Evolutionary conservation across 2,888 invertebrate genomes (phyloP).

Genomic region (Germaria angustata): DNA sequence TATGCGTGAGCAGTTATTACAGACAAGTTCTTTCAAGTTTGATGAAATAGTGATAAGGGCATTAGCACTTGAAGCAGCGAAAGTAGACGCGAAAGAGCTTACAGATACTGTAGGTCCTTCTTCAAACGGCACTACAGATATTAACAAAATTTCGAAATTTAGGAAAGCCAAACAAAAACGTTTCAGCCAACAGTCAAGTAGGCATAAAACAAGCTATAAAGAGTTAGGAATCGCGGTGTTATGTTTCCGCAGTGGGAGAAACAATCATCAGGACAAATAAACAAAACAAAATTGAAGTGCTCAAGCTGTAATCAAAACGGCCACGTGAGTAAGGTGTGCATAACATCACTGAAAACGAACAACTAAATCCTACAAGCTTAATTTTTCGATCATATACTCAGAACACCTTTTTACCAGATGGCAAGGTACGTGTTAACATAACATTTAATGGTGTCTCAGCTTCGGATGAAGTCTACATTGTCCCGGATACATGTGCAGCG

Average conservation of each 20-base stretch:
- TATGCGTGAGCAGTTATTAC: background rate
- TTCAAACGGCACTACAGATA: background rate
- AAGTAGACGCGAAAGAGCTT: background rate
- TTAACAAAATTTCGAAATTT: background rate
- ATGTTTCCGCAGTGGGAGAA: conserved; percentile 2
- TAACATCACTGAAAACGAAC: background rate
- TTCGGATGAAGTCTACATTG: background rate
- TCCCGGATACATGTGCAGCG: background rate
- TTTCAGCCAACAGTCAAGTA: background rate
- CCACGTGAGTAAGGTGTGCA: conserved; percentile 3
- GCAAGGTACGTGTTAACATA: conserved; percentile 31
- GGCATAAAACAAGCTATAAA: background rate
- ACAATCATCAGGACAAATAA: background rate
- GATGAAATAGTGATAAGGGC: conserved; percentile 7
- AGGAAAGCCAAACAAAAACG: background rate
- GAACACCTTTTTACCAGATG: conserved; percentile 12
- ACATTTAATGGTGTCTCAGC: background rate
- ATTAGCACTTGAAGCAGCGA: background rate
- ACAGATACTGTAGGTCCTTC: background rate
- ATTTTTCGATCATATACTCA: background rate
- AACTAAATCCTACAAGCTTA: background rate
- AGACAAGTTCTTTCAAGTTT: background rate
- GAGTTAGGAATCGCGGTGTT: background rate
- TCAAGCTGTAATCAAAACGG: conserved; percentile 8
- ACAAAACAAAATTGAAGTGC: conserved; percentile 2